These are phyloP conservation scores for Cyaniris semiargus DNA, from an alignment of 2,888 invertebrate genomes.

Conservation along the genomic window DNA sequence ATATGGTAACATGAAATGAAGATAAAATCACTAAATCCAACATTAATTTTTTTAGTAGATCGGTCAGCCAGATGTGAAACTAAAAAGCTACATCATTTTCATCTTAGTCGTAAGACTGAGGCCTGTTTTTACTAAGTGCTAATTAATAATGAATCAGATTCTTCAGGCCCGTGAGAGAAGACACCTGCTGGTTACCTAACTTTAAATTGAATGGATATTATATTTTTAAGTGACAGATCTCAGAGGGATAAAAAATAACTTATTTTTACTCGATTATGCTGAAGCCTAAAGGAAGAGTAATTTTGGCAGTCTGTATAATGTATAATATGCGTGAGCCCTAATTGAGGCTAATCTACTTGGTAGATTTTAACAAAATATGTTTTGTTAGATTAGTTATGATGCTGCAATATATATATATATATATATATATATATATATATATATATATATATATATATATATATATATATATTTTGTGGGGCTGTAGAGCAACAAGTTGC, in stretches of 20 bases:
- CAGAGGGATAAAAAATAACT: neutral
- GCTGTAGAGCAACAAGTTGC: too few relatives aligned
- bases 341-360: too few relatives aligned
- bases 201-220: neutral
- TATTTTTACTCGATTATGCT: neutral
- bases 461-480: too few relatives aligned
- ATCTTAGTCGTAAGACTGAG: neutral
- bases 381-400: too few relatives aligned
- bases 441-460: too few relatives aligned
- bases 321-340: too few relatives aligned
- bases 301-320: too few relatives aligned
- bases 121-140: constrained; percentile 27
- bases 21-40: too few relatives aligned
- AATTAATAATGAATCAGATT: constrained; percentile 24
- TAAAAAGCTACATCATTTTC: neutral
- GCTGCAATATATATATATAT: too few relatives aligned
- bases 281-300: neutral
- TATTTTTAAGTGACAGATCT: neutral
- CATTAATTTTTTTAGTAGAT: neutral
- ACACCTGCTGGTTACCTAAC: neutral
- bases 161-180: constrained; percentile 8
- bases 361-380: too few relatives aligned
- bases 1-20: too few relatives aligned
- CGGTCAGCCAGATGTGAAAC: neutral
- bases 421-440: too few relatives aligned